Evolutionary conservation across 2,113 vertebrate species (phyloP).

Genomic region (Scophthalmus maximus): DNA sequence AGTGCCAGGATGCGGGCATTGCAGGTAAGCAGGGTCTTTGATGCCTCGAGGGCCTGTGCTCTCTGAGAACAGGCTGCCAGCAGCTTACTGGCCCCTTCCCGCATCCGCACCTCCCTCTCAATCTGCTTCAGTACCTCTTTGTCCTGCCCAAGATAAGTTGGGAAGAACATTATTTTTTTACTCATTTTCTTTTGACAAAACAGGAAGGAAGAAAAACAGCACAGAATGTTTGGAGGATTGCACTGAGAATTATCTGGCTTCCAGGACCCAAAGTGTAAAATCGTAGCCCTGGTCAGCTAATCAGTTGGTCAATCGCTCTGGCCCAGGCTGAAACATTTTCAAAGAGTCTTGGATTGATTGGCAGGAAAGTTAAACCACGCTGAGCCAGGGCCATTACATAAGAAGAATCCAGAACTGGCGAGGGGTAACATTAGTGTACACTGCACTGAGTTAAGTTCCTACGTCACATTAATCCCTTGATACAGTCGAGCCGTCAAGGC

Average conservation of each 20-base stretch:
- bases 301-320: too few relatives aligned
- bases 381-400: slow-evolving; percentile 2
- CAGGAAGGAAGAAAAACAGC: not conserved
- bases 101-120: slow-evolving; percentile 89
- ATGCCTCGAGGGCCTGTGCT: slow-evolving; percentile 88
- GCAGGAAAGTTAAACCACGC: not conserved
- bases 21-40: slow-evolving; percentile 87
- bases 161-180: not conserved
- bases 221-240: not conserved
- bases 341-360: not conserved
- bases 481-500: not conserved
- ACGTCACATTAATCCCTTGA: slow-evolving; percentile 32
- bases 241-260: not conserved
- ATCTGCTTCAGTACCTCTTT: slow-evolving; percentile 86
- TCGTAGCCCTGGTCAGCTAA: too few relatives aligned
- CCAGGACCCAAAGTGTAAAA: not conserved
- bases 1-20: slow-evolving; percentile 86
- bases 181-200: not conserved
- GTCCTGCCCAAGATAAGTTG: slow-evolving; percentile 78
- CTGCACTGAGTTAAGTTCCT: not conserved
- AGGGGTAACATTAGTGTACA: not conserved
- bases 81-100: slow-evolving; percentile 87
- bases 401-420: slow-evolving; percentile 5
- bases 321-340: not conserved
- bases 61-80: slow-evolving; percentile 87